phyloP scores from a whole-genome alignment of 2,113 vertebrate species.

The Stictonetta naevosa region DNA sequence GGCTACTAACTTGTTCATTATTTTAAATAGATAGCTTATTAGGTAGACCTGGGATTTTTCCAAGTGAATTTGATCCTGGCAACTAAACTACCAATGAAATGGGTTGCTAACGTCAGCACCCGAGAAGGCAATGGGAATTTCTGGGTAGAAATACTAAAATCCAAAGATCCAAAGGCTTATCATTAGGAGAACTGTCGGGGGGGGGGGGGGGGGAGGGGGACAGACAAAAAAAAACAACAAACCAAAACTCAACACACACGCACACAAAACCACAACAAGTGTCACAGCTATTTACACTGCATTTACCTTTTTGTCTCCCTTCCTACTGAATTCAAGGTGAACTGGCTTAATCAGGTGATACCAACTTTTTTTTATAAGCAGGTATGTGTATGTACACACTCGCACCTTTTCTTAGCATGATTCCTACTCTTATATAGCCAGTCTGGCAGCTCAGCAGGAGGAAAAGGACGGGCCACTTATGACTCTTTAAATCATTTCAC shows the following conservation, averaged over 20 bases:
- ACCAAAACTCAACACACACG: too few relatives aligned
- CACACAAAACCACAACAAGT: background rate
- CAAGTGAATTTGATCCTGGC: constrained; percentile 42
- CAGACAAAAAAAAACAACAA: background rate
- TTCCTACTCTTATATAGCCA: too few relatives aligned
- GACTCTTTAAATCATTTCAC: background rate
- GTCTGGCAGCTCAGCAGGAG: background rate
- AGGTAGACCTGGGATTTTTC: constrained; percentile 5
- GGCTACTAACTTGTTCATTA: background rate
- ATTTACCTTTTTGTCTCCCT: background rate
- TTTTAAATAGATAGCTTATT: constrained; percentile 21
- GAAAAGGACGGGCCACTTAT: background rate
- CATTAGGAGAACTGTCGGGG: background rate
- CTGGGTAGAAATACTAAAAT: background rate
- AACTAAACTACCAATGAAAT: constrained; percentile 24
- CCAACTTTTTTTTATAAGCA: background rate
- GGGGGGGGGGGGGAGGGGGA: background rate
- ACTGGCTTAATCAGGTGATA: background rate
- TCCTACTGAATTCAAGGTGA: background rate
- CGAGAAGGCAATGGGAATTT: background rate
- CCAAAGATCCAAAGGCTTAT: background rate
- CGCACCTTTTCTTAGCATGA: background rate
- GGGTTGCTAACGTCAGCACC: background rate
- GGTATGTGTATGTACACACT: background rate
- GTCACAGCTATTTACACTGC: background rate